Evolutionary conservation across 2,797 vertebrate species (phyloP), one percentile per base, ranked within the genome.

Genomic region (Halcyon leucocephala): DNA sequence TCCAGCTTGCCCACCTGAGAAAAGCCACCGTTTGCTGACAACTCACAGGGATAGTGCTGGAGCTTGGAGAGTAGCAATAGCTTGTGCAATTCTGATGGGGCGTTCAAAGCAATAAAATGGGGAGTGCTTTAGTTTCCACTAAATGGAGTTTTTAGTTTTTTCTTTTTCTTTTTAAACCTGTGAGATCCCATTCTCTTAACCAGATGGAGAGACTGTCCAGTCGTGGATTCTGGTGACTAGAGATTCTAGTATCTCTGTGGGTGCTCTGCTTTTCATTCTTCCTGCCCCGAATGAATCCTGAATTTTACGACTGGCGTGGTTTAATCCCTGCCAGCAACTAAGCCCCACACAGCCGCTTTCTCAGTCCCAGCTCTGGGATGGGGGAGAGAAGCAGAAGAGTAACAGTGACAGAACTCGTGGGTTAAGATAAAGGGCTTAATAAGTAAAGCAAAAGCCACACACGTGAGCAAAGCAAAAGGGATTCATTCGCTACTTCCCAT

Each of bases 1-100:
- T 13, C 9, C 44, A 14, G 0, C 16, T 54, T 65, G 31, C 48
- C 39, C 28, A 8, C 1, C 0, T 1, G 28, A 81, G 57, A 60
- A 74, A 55, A 74, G 54, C 29, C 1, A 0, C 6, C 48, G 31
- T 64, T 35, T 64, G 55, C 52, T 87, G 61, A 55, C 44, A 26
- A 7, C 62, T 88, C 25, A 9, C 72, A 29, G 3, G 0, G 1
- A 6, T 8, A 35, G 22, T 7, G 6, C 57, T 92, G 58, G 46
- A 48, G 49, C 54, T 69, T 49, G 41, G 48, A 26, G 16, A 42
- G 31, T 9, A 90, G 55, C 35, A 72, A 2, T 31, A 14, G 19
- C 54, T 69, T 58, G 35, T 77, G 7, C 33, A 74, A 81, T 65
- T 52, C 54, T 78, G 64, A 60, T 1, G 1, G 25, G 39, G 24